Percentiles rank a stretch among this genome's conserved stretches.
Evolutionary conservation across 2,113 vertebrate species (phyloP).

Genomic region (Albula goreensis): DNA sequence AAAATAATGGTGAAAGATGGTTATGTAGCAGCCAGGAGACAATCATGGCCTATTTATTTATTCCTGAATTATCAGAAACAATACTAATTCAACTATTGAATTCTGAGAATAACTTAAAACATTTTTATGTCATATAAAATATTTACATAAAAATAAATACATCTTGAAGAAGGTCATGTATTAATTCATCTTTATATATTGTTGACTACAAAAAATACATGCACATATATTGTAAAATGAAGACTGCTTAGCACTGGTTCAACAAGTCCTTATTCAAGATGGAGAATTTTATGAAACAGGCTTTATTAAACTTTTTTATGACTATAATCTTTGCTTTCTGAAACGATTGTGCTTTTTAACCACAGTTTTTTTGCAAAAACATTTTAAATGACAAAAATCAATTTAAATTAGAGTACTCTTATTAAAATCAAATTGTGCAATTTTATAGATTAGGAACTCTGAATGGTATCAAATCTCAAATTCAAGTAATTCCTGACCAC

Average conservation of each 20-base stretch:
- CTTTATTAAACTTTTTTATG: neutral
- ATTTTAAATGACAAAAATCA: too few species aligned
- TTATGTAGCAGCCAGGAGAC: conserved; percentile 49
- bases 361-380: neutral
- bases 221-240: conserved; percentile 54
- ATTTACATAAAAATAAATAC: conserved; percentile 75
- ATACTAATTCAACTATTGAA: conserved; percentile 21
- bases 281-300: neutral
- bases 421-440: too few species aligned
- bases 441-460: too few species aligned
- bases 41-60: conserved; percentile 13
- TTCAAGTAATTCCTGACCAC: neutral
- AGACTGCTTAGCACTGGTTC: conserved; percentile 45
- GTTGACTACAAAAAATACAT: conserved; percentile 68
- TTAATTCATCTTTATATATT: conserved; percentile 69
- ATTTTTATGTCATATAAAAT: conserved; percentile 34
- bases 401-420: too few species aligned
- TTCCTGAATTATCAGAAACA: conserved; percentile 39
- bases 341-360: neutral
- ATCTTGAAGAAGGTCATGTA: conserved; percentile 71
- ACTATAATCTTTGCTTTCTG: neutral
- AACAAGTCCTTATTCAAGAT: conserved; percentile 56
- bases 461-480: neutral
- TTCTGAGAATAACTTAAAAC: conserved; percentile 52
- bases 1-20: conserved; percentile 39